Base-by-base conservation (phyloP, 2,113 vertebrate species). In the Dicentrarchus labrax region DNA sequence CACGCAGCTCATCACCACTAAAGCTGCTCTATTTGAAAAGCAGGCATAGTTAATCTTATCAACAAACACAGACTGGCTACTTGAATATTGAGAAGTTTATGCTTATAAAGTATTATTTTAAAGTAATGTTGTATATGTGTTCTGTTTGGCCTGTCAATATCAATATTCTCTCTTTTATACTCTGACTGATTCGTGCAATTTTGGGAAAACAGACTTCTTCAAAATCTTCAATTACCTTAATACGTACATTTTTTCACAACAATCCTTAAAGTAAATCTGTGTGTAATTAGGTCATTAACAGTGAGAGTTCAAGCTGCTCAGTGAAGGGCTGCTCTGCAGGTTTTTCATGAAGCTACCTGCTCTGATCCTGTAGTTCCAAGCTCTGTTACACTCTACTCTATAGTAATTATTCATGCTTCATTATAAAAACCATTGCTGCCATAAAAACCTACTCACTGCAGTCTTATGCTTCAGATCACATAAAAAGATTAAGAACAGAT, bases 71-170 rank as follows among this genome's bases (percentile, higher is more conserved):
- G 43, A 22, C 1, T 16, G 50, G 30, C 51, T 54, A 1, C 54
- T 68, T 72, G 10, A 65, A 83, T 65, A 65, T 59, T 57, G 2
- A 68, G 11, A 51, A 19, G 19, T 66, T 45, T 62, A 12, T 38
- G 12, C 54, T 47, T 19, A 5, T 7, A 5, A 53, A 5, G 16
- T 6, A 10, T 9, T 15, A 16, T 67, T 59, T 39, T 30, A 41
- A 48, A 61, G 19, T 13, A 41, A 21, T 47, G 12, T 36, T 74
- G 10, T 36, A 2, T 41, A 2, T 41, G 15, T 13, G 8, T 45
- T 6, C 41, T 5, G 2, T 41, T 67, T 73, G 24, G 10, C 30
- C 24, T 7, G 43, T 50, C 16, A 17, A 10, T 53, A 3, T 30
- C 30, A 30, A 30, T 30, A 30, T 30, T 30, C 30, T 30, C 30